Percentiles rank a stretch among this genome's conserved stretches.
These are phyloP conservation scores for Calameuta pallipes DNA, from an alignment of 2,888 invertebrate genomes.

Conservation along the genomic window DNA sequence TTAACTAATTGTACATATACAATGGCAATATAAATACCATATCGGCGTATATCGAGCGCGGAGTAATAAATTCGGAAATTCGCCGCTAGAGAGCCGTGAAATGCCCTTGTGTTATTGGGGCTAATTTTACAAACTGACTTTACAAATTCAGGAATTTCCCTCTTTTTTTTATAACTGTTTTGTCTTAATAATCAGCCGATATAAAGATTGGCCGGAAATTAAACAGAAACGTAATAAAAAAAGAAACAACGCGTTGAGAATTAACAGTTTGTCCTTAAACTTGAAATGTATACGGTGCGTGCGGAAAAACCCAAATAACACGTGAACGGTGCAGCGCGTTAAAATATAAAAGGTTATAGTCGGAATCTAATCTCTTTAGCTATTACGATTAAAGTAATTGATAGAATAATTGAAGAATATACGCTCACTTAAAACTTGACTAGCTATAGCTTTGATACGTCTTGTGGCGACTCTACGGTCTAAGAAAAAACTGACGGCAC, in stretches of 20 bases:
- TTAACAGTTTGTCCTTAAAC: background rate
- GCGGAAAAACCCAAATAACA: background rate
- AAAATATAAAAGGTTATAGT: background rate
- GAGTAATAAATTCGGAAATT: background rate
- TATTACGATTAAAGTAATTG: background rate
- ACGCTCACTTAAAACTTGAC: constrained; percentile 36
- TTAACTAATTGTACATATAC: constrained; percentile 9
- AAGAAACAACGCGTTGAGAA: background rate
- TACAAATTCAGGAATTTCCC: background rate
- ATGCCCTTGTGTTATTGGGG: background rate
- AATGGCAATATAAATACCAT: constrained; percentile 1
- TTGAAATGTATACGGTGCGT: background rate
- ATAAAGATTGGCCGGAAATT: background rate
- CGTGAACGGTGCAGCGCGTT: background rate
- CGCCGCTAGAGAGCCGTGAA: background rate
- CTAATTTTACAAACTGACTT: background rate
- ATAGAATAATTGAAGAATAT: constrained; percentile 21
- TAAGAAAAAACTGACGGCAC: background rate
- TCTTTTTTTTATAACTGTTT: background rate
- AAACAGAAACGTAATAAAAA: background rate
- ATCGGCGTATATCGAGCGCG: constrained; percentile 3
- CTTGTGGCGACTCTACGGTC: background rate
- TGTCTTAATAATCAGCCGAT: background rate
- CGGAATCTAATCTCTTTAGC: background rate
- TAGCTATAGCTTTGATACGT: constrained; percentile 31